Evolutionary conservation across 2,888 invertebrate species (phyloP), one percentile per base, ranked within the genome.

Genomic region (Bellardia pandia): DNA sequence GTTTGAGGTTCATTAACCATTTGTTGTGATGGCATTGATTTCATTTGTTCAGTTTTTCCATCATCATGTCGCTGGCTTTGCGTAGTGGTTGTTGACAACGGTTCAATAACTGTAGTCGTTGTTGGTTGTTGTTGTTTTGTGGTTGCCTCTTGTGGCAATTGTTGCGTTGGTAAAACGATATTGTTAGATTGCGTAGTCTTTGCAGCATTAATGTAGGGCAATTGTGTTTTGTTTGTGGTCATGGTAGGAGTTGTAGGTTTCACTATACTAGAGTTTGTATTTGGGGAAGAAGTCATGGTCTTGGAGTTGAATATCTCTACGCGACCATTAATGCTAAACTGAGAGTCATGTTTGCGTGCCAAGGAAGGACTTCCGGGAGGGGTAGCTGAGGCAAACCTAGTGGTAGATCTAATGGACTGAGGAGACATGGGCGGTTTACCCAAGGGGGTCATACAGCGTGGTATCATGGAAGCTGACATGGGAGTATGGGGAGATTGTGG

Each of bases 11-110:
- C 88, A 76, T 74, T 84, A 76, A 78, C 69, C 85, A 77, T 64
- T 82, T 85, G 75, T 33, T 81, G 79, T n/a, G 75, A 45, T 85
- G 89, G 82, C 87, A 88, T 88, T 90, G 97, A 96, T 93, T 97
- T 96, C 58, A 74, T 37, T 62, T 78, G 56, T 48, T 53, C 13
- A 72, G 23, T 58, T 60, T 77, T 77, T 81, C 45, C 56, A 40
- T 11, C 37, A 51, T 11, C 42, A 33, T 64, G 69, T 58, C 45
- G 71, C 9, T 53, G 56, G 64, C 11, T 48, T 45, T 42, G 33
- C 83, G 81, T 82, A 85, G 84, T 82, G 83, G 84, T 85, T 74
- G 66, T 75, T 76, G 78, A 48, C 84, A 85, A 66, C 71, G 85
- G 62, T 86, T 89, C 86, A 76, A 66, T 87, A 72, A 83, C 82